Evolutionary conservation across 2,888 invertebrate species (phyloP), one percentile per base, ranked within the genome.

Genomic region (Pyrrhosoma nymphula): DNA sequence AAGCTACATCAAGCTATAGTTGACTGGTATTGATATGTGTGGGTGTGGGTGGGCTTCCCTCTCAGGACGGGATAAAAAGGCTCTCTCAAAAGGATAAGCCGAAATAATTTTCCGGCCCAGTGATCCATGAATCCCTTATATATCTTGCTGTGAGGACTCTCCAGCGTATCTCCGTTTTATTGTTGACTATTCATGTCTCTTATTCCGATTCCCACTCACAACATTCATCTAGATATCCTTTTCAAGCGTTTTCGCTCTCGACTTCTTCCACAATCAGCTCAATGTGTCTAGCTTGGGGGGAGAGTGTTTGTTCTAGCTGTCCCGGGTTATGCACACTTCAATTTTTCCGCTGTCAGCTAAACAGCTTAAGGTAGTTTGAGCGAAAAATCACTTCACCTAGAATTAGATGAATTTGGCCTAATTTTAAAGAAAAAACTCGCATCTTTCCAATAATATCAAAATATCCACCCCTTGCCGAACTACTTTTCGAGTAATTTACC

Each of bases 61-160:
- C 16, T 82, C 35, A 16, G 16, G 16, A 16, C n/a, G 4, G 47
- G 47, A 47, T 47, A 18, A 82, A 82, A 82, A 35, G 35, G 30
- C 30, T 82, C 35, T 82, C 69, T 12, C n/a, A 10, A 8, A 69
- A 16, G 82, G 82, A 82, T 82, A 82, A 82, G 82, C 82, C 82
- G 14, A 82, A 82, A 82, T 82, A 30, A 82, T 82, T 82, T 82
- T 82, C 35, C 35, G 30, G 82, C 35, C 82, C 82, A 82, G 82
- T 82, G 35, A 30, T 26, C 82, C 82, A 35, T 82, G 18, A 82
- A 82, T 35, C 35, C 35, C 35, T 47, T 8, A 3, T 35, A 82
- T 16, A 26, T 82, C 35, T n/a, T 3, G 10, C 14, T 82, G 30
- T 6, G 35, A 14, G 18, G 35, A 16, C 35, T 14, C 35, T 82